phyloP scores from a whole-genome alignment of 1,140 invertebrate species.

The Archivesica marissinica region DNA sequence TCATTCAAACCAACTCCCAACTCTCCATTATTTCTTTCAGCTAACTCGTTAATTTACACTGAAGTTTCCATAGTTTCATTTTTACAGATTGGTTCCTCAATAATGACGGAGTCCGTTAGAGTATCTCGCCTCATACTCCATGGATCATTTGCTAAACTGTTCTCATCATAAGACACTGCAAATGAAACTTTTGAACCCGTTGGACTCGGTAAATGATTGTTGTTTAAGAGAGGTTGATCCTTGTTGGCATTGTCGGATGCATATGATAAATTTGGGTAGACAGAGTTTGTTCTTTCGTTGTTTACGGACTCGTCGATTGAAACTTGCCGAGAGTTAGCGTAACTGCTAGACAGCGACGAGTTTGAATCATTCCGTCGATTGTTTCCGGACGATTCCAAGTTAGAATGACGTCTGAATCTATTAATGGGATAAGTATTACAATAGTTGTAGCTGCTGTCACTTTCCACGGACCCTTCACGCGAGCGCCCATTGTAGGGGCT shows the following conservation, averaged over 20 bases:
- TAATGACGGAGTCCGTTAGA: slow-evolving; percentile 37
- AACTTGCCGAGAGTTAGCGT: slow-evolving; percentile 35
- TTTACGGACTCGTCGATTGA: slow-evolving; percentile 51
- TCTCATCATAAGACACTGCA: slow-evolving; percentile 44
- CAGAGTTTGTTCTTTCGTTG: slow-evolving; percentile 28
- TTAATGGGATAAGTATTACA: slow-evolving; percentile 31
- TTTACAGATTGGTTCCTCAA: slow-evolving; percentile 19
- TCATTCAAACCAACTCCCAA: too few species aligned
- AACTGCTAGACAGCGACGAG: slow-evolving; percentile 19
- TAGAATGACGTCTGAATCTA: slow-evolving; percentile 38
- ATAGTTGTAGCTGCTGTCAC: slow-evolving; percentile 31
- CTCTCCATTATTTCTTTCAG: too few species aligned
- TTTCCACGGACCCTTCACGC: slow-evolving; percentile 44
- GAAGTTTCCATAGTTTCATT: slow-evolving; percentile 54
- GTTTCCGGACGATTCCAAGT: neutral
- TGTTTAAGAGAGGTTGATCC: slow-evolving; percentile 18
- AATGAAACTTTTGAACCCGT: slow-evolving; percentile 46
- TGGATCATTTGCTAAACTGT: slow-evolving; percentile 31
- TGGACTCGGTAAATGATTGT: slow-evolving; percentile 37
- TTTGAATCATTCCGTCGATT: neutral
- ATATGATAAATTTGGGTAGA: slow-evolving; percentile 48
- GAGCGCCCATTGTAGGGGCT: slow-evolving; percentile 50
- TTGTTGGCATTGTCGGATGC: slow-evolving; percentile 24
- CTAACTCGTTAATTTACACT: too few species aligned
- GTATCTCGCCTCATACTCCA: slow-evolving; percentile 56